Conservation (phyloP, 2,797 vertebrate genomes). For the Halcyon leucocephala region DNA sequence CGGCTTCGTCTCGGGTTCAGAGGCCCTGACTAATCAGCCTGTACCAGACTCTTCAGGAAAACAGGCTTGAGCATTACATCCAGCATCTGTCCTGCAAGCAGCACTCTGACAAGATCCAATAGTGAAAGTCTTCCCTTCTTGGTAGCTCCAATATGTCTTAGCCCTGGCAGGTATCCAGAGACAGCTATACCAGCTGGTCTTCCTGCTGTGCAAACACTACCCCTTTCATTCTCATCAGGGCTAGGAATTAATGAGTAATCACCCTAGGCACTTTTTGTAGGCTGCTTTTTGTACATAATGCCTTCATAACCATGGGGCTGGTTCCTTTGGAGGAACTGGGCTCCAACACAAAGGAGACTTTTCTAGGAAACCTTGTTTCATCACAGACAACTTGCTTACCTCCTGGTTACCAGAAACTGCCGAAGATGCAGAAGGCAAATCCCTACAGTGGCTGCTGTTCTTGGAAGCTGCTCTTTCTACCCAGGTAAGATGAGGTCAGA, state of each 20-base stretch:
- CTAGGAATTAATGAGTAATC: background rate
- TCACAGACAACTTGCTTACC: background rate
- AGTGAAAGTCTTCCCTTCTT: background rate
- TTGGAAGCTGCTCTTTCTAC: background rate
- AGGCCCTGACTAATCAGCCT: background rate
- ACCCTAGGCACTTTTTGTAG: background rate
- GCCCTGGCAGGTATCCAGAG: background rate
- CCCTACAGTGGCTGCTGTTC: background rate
- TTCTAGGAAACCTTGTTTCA: background rate
- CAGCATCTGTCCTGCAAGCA: background rate
- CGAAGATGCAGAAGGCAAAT: background rate
- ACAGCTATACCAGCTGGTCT: background rate
- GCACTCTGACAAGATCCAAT: background rate
- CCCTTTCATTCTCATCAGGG: background rate
- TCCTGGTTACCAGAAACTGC: background rate
- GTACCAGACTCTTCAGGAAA: background rate
- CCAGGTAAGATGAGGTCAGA: background rate
- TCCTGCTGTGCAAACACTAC: background rate
- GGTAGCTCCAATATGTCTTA: background rate
- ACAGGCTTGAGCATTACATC: background rate
- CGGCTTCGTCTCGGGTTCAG: fast-evolving
- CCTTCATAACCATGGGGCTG: fast-evolving
- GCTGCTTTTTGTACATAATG: background rate
- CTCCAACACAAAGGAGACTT: background rate
- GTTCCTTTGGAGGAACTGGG: background rate